Percentiles rank a stretch among this genome's conserved stretches.
These are phyloP conservation scores for Rhinella marina DNA, from an alignment of 2,797 vertebrate genomes.

Conservation along the genomic window DNA sequence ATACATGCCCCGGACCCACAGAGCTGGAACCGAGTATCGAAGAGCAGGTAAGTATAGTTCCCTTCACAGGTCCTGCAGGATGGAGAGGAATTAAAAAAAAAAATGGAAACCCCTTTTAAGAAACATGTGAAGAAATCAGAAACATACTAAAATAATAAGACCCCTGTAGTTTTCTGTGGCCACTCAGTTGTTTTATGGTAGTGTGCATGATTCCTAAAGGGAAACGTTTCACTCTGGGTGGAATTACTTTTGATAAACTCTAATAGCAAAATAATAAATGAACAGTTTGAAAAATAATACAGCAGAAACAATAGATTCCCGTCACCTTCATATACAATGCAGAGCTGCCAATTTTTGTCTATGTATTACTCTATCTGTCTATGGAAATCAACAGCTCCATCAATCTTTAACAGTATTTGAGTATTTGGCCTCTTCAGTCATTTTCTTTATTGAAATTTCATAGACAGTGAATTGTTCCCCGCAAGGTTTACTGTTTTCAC, in stretches of 20 bases:
- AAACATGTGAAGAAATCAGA: too few relatives aligned
- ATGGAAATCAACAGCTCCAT: conserved; percentile 6
- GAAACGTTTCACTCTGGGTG: too few relatives aligned
- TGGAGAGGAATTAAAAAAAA: too few relatives aligned
- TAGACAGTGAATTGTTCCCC: conserved; percentile 11
- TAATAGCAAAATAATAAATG: background rate
- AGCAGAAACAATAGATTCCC: background rate
- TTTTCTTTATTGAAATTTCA: conserved; percentile 21
- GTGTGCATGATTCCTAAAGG: too few relatives aligned
- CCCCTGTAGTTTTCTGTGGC: too few relatives aligned
- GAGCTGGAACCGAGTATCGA: too few relatives aligned
- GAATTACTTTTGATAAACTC: background rate
- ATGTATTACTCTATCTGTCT: background rate
- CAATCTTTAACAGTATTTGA: conserved; percentile 12
- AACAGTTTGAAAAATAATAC: background rate
- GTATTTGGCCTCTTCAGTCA: background rate
- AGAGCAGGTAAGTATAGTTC: too few relatives aligned
- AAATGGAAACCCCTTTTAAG: too few relatives aligned
- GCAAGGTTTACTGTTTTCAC: conserved; percentile 29
- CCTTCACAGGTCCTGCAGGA: too few relatives aligned
- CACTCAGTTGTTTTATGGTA: background rate
- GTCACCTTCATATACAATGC: background rate
- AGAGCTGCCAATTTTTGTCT: too few relatives aligned
- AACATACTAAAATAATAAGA: background rate
- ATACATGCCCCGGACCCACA: too few relatives aligned